These are phyloP conservation scores for Tinea semifulvella DNA, from an alignment of 2,888 invertebrate species.

Conservation along the genomic window DNA sequence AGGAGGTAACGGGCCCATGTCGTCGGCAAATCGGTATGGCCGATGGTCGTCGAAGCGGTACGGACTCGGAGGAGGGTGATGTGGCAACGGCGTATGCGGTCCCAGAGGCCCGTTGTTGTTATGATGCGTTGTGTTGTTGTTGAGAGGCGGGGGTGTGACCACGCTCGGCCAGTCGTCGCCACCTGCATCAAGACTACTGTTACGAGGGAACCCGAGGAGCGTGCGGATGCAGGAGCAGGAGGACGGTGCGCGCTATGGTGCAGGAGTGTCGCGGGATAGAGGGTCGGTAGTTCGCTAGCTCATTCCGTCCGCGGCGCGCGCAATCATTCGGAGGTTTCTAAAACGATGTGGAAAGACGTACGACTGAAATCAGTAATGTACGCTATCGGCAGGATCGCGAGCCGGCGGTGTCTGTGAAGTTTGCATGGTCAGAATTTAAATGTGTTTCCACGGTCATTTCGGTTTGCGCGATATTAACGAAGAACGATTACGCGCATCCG, in stretches of 20 bases:
- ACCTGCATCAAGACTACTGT: conserved; percentile 61
- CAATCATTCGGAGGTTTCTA: conserved; percentile 14
- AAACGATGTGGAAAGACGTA: conserved; percentile 13
- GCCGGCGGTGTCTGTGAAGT: conserved; percentile 35
- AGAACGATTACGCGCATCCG: conserved; percentile 50
- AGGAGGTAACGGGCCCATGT: conserved; percentile 76
- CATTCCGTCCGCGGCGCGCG: conserved; percentile 14
- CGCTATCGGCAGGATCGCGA: conserved; percentile 12
- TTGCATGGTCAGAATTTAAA: conserved; percentile 37
- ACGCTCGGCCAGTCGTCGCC: conserved; percentile 55
- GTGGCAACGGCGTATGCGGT: conserved; percentile 38
- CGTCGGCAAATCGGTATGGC: conserved; percentile 85
- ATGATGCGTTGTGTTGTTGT: conserved; percentile 65
- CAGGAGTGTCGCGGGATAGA: conserved; percentile 17
- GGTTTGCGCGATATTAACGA: conserved; percentile 12
- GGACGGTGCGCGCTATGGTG: conserved; percentile 16
- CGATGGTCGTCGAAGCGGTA: conserved; percentile 86
- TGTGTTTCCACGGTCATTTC: conserved; percentile 26
- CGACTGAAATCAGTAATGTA: conserved; percentile 13
- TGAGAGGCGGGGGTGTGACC: conserved; percentile 55
- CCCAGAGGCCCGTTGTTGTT: conserved; percentile 57
- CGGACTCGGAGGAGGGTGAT: conserved; percentile 68
- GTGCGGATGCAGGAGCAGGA: conserved; percentile 55
- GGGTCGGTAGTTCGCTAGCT: conserved; percentile 1
- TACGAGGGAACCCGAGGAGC: conserved; percentile 80